Conservation (phyloP, 2,113 vertebrate genomes). For the Mirounga angustirostris region DNA sequence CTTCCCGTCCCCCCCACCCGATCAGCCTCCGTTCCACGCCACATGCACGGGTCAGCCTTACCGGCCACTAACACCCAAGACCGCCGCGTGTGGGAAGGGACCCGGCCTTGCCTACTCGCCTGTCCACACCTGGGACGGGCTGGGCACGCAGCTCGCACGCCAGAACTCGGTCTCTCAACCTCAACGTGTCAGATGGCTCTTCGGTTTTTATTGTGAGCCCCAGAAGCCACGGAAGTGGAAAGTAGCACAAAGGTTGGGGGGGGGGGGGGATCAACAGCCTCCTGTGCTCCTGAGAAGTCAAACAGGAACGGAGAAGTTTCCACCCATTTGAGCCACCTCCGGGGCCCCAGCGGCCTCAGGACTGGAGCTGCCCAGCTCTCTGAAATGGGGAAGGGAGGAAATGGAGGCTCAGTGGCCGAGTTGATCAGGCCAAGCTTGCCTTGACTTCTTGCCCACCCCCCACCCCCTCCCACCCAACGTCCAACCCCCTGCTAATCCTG, state of each 20-base stretch:
- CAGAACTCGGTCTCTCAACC: background rate
- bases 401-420: background rate
- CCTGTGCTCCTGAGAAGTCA: background rate
- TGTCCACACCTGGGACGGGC: background rate
- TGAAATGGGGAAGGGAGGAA: background rate
- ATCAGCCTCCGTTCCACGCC: background rate
- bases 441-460: background rate
- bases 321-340: background rate
- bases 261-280: background rate
- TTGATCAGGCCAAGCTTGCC: background rate
- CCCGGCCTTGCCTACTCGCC: background rate
- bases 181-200: too few relatives aligned
- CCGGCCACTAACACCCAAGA: background rate
- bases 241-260: background rate
- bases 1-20: rapidly evolving
- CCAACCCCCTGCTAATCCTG: background rate
- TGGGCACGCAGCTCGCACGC: background rate
- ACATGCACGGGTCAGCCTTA: rapidly evolving
- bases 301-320: background rate
- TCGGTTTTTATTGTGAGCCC: background rate
- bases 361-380: background rate
- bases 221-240: background rate
- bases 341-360: background rate
- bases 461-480: too few relatives aligned
- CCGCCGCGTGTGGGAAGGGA: rapidly evolving